Conservation (phyloP, 1,140 invertebrate genomes). For the Drosophila sulfurigaster region DNA sequence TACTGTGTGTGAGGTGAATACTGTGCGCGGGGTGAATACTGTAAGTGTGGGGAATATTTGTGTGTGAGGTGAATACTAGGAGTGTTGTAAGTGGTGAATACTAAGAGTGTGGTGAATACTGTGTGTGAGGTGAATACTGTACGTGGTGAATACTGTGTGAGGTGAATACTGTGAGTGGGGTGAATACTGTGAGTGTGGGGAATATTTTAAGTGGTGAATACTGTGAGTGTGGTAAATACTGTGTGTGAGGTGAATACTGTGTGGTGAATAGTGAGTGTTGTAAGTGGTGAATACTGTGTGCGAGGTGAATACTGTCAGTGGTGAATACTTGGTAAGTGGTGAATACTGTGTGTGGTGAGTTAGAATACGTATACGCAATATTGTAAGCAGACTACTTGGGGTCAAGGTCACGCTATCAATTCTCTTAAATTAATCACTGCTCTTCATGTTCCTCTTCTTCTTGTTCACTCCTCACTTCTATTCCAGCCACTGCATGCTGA, state of each 20-base stretch:
- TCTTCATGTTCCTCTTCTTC: no score
- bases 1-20: no score
- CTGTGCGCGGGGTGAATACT: conserved; percentile 3
- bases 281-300: no score
- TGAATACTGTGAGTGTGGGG: background rate
- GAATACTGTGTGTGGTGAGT: background rate
- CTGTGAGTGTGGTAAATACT: no score
- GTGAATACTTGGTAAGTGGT: background rate
- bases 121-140: background rate
- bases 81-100: background rate
- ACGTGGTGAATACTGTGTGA: background rate
- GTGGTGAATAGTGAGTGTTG: background rate
- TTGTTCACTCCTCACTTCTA: conserved; percentile 3
- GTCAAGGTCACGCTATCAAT: background rate
- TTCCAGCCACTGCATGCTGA: conserved; percentile 79
- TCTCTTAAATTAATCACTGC: no score
- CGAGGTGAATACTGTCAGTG: background rate
- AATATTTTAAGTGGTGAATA: no score
- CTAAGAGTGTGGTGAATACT: background rate
- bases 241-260: background rate
- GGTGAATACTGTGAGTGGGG: background rate
- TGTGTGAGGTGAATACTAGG: no score
- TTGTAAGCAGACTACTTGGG: background rate
- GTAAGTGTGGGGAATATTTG: background rate
- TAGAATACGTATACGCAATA: background rate